Base-by-base conservation (phyloP, 1,140 invertebrate genomes). In the Ridgeia piscesae region DNA sequence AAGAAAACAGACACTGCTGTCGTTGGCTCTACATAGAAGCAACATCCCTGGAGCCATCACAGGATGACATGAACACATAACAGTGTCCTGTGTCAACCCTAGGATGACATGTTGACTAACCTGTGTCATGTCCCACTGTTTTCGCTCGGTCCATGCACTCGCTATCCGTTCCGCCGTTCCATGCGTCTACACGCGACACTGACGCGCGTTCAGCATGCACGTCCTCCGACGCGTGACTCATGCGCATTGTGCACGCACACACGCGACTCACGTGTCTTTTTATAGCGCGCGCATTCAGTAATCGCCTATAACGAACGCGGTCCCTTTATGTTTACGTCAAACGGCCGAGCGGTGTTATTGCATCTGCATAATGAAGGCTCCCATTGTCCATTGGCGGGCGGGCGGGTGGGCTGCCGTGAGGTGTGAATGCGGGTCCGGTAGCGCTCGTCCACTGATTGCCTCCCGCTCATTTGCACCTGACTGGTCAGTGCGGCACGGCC, bases 311-410 rank as follows among this genome's bases (percentile, higher is more conserved):
- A 77, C 58, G 58, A 77, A 77, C 17, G 58, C 58, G 11, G 17
- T 77, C 58, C 58, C 58, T 77, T 77, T 77, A 77, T 77, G 58
- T 77, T 77, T 77, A 31, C 58, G 27, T 77, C 58, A 77, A 77
- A 21, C 58, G 27, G 58, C 8, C 58, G 58, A 77, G 58, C 58
- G 58, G 58, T 21, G 17, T 77, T 77, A 77, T 77, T 77, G 27
- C 58, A 77, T 77, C 58, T 77, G 58, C 58, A 77, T 77, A 77
- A 77, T 77, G 58, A 77, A 77, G 58, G 58, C 58, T 77, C 58
- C 11, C 0, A 0, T 0, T 21, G 58, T 2, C 58, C 58, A 6
- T 77, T 21, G 58, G 2, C 27, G 58, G 58, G 27, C 58, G 0
- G 17, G 2, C 11, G 27, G 58, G 2, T 77, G 58, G 58, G 27